Evolutionary conservation across 1,140 invertebrate species (phyloP).

Genomic region (roundworm (Caenorhabditis elegans)): WBcel235 BX284606.5:11454001-11454500

Average conservation of each 20-base stretch:
- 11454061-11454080: neutral
- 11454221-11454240: neutral
- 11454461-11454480: slow-evolving; percentile 31
- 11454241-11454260: neutral
- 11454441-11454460: slow-evolving; percentile 27
- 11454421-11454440: neutral
- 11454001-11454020: neutral
- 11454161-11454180: neutral
- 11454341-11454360: slow-evolving; percentile 13
- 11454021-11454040: neutral
- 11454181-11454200: neutral
- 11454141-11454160: neutral
- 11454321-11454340: slow-evolving; percentile 22
- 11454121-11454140: neutral
- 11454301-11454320: neutral
- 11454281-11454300: slow-evolving; percentile 1
- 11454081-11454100: neutral
- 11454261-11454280: neutral
- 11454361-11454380: slow-evolving; percentile 2
- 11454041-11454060: neutral
- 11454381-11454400: neutral
- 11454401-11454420: neutral
- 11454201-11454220: neutral
- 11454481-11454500: neutral
- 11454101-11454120: neutral